These are phyloP conservation scores for Epinephelus cyanopodus DNA, from an alignment of 2,113 vertebrate genomes.

Conservation along the genomic window DNA sequence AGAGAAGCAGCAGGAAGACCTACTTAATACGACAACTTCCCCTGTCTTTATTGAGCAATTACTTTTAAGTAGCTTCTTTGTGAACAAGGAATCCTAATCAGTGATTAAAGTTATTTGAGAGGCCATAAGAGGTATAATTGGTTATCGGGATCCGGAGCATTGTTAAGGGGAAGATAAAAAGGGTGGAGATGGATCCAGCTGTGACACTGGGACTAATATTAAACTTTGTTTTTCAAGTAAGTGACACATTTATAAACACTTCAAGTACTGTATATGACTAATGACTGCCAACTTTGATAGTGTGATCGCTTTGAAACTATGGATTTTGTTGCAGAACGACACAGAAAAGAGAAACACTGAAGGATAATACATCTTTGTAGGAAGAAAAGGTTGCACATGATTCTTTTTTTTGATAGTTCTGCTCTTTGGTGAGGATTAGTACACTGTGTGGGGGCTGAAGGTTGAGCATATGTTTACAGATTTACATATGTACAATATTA, in stretches of 20 bases:
- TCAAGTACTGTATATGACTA: conserved; percentile 27
- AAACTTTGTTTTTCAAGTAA: conserved; percentile 69
- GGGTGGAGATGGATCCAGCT: conserved; percentile 65
- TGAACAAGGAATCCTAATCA: conserved; percentile 95
- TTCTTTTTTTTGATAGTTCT: conserved; percentile 36
- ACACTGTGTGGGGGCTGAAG: conserved; percentile 43
- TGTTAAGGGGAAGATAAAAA: conserved; percentile 85
- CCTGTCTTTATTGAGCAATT: conserved; percentile 97
- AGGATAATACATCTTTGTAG: not conserved
- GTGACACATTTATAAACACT: conserved; percentile 59
- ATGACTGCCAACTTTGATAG: not conserved
- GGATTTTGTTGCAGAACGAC: not conserved
- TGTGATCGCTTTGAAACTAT: not conserved
- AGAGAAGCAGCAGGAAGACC: conserved; percentile 92
- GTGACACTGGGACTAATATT: conserved; percentile 66
- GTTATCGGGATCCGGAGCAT: conserved; percentile 91
- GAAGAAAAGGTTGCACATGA: conserved; percentile 28
- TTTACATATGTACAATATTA: conserved; percentile 69
- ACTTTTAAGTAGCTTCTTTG: conserved; percentile 93
- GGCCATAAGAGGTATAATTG: conserved; percentile 92
- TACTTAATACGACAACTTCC: conserved; percentile 94
- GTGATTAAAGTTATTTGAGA: conserved; percentile 95
- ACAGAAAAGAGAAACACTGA: not conserved
- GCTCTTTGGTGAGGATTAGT: conserved; percentile 63
- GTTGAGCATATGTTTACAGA: conserved; percentile 73